Conservation (phyloP, 1,140 invertebrate genomes). For the Trigoniulus corallinus region DNA sequence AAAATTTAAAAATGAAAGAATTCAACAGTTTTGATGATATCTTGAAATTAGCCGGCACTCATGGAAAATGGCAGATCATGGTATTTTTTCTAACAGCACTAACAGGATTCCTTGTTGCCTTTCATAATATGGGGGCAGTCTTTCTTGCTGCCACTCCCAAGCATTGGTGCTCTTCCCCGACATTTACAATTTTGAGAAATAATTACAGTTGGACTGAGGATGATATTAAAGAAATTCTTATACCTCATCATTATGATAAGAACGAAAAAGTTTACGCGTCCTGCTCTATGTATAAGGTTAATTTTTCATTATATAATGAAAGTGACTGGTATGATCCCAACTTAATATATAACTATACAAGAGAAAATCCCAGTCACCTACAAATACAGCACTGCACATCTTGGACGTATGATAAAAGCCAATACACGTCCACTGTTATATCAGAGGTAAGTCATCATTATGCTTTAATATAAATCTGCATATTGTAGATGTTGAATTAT, state of each 20-base stretch:
- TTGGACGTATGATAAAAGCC: slow-evolving; percentile 13
- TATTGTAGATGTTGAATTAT: background rate
- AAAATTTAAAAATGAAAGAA: too few species aligned
- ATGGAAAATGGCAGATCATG: background rate
- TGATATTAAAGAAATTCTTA: background rate
- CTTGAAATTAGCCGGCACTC: background rate
- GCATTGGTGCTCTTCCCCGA: slow-evolving; percentile 28
- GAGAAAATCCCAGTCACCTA: too few species aligned
- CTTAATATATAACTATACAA: background rate
- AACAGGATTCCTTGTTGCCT: slow-evolving; percentile 11
- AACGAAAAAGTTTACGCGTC: background rate
- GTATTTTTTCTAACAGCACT: background rate
- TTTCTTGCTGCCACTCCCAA: slow-evolving; percentile 30
- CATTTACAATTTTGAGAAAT: background rate
- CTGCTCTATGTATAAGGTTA: background rate
- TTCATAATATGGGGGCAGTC: slow-evolving; percentile 36
- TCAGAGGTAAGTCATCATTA: slow-evolving; percentile 8
- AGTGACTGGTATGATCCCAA: background rate
- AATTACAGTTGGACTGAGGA: background rate
- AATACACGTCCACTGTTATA: slow-evolving; percentile 16
- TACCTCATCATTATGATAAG: background rate
- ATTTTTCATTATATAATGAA: background rate
- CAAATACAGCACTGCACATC: background rate
- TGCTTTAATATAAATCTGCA: background rate
- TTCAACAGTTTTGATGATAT: background rate